phyloP scores from a whole-genome alignment of 1,140 invertebrate genomes.

The Heliothis virescens region DNA sequence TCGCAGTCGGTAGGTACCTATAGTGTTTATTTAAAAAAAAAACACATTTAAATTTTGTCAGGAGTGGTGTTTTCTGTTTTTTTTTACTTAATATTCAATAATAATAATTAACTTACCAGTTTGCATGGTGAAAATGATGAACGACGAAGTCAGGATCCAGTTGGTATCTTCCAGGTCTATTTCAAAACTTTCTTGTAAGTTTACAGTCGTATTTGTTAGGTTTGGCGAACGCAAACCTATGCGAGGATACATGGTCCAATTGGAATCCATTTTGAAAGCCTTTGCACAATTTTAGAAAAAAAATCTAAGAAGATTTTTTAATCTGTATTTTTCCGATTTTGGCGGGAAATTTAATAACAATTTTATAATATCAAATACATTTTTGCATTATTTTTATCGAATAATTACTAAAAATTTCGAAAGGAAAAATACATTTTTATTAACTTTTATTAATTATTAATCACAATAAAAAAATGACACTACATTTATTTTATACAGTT shows the following conservation, averaged over 20 bases:
- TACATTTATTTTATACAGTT: background rate
- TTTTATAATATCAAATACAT: background rate
- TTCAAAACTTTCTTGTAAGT: conserved; percentile 83
- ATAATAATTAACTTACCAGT: conserved; percentile 91
- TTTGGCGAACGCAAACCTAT: conserved; percentile 70
- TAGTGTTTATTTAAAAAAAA: too few relatives aligned
- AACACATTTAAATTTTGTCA: too few relatives aligned
- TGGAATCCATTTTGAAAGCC: conserved; percentile 68
- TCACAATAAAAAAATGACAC: background rate
- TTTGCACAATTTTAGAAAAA: background rate
- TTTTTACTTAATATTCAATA: too few relatives aligned
- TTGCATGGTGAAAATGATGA: conserved; percentile 99
- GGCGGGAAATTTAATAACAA: conserved; percentile 2
- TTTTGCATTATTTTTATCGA: background rate
- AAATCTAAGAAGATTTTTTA: background rate
- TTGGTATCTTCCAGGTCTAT: conserved; percentile 93
- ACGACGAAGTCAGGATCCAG: conserved; percentile 97
- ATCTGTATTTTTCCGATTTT: background rate
- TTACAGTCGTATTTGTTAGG: conserved; percentile 80
- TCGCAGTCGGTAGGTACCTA: too few relatives aligned
- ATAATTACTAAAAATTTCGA: background rate
- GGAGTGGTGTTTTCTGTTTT: too few relatives aligned
- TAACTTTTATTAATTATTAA: too few relatives aligned
- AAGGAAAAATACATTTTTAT: too few relatives aligned
- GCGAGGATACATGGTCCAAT: conserved; percentile 64